Percentiles rank a stretch among this genome's conserved stretches.
phyloP scores from a whole-genome alignment of 2,797 vertebrate species.

The Synaphobranchus kaupii region DNA sequence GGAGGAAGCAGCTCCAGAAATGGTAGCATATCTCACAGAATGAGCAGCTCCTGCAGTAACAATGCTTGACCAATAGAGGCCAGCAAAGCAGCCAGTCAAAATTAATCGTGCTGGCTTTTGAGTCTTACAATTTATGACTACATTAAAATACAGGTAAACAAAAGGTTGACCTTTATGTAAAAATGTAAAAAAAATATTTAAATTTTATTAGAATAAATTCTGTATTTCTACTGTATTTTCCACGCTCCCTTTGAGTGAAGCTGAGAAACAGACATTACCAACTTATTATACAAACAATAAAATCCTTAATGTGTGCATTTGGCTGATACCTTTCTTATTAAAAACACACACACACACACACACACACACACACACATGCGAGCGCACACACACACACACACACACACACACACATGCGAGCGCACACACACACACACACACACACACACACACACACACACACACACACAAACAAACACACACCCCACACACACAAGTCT shows the following conservation, averaged over 20 bases:
- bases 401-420: background rate
- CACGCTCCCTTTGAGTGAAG: background rate
- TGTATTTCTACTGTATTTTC: background rate
- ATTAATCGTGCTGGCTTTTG: background rate
- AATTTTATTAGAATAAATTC: background rate
- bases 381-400: too few species aligned
- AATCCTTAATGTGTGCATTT: background rate
- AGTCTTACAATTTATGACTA: background rate
- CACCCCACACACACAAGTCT: background rate
- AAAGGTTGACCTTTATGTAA: too few species aligned
- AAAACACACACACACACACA: background rate
- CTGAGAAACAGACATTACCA: background rate
- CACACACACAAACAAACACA: background rate
- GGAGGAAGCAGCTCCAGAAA: background rate
- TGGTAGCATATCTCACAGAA: background rate
- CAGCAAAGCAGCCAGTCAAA: background rate
- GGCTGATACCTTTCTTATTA: too few species aligned
- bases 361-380: background rate
- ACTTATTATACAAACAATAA: background rate
- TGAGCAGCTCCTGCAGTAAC: background rate
- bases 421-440: background rate
- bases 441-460: background rate
- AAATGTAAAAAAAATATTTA: too few species aligned
- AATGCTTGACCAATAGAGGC: background rate
- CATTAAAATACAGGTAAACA: background rate